phyloP scores from a whole-genome alignment of 2,797 vertebrate species.

The Esox lucius region DNA sequence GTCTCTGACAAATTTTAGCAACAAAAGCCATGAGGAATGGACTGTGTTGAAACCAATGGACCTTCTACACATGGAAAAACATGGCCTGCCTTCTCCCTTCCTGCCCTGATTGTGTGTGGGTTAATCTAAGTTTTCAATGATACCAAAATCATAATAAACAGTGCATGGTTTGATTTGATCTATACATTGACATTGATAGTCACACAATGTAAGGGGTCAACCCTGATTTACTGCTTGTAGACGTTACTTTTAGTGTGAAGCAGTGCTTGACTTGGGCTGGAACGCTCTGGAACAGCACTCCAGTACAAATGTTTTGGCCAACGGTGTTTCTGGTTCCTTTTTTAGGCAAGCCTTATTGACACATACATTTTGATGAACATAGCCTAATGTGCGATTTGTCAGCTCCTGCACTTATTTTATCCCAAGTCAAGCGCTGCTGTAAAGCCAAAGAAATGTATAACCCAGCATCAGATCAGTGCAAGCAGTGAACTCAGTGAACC shows the following conservation, averaged over 20 bases:
- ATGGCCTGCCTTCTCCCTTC: neutral
- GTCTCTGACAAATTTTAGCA: slow-evolving; percentile 1
- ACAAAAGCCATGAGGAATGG: slow-evolving; percentile 6
- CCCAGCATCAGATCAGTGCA: slow-evolving; percentile 13
- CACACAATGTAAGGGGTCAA: slow-evolving; percentile 9
- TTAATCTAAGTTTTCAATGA: neutral
- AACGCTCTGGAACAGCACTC: too few species aligned
- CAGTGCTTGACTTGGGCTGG: too few species aligned
- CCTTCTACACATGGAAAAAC: neutral
- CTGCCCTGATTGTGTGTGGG: neutral
- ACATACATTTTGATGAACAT: too few species aligned
- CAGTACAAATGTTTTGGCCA: too few species aligned
- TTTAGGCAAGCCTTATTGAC: neutral
- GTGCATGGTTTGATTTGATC: neutral
- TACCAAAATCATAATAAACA: neutral
- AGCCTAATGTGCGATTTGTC: slow-evolving; percentile 13
- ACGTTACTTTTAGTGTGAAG: slow-evolving; percentile 26
- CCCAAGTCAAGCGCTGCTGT: neutral
- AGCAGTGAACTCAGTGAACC: slow-evolving; percentile 52
- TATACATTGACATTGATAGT: neutral
- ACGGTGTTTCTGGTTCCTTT: too few species aligned
- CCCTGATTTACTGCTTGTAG: slow-evolving; percentile 23
- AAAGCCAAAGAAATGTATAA: slow-evolving; percentile 27
- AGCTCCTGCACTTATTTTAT: too few species aligned
- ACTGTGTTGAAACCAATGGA: neutral